These are phyloP conservation scores for Eutolmus rufibarbis DNA, from an alignment of 2,888 invertebrate species.

Conservation along the genomic window DNA sequence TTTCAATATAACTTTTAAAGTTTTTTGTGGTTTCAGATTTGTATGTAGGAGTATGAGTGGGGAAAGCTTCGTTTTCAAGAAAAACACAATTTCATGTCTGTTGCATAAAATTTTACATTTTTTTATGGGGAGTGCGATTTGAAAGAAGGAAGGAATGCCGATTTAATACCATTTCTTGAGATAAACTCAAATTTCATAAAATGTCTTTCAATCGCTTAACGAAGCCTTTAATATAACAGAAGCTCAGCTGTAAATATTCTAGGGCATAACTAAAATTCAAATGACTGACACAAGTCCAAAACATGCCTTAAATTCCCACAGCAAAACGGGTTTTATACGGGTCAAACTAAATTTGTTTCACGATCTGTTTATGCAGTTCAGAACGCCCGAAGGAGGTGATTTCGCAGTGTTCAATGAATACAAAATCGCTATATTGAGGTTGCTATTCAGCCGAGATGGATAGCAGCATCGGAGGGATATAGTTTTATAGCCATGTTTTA, in stretches of 20 bases:
- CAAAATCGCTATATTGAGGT: slow-evolving; percentile 20
- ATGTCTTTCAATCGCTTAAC: not conserved
- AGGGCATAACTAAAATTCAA: not conserved
- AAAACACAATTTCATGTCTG: no score
- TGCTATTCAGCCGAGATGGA: not conserved
- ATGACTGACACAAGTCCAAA: not conserved
- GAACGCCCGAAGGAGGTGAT: not conserved
- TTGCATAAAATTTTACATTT: no score
- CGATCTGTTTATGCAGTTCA: not conserved
- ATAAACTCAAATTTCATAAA: no score
- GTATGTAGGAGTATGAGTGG: no score
- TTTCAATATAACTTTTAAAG: no score
- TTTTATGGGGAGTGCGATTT: no score
- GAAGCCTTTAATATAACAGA: not conserved
- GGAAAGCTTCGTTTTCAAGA: no score
- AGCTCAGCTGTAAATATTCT: not conserved
- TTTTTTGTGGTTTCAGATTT: no score
- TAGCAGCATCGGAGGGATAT: not conserved
- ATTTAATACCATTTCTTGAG: no score
- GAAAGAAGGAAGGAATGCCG: no score
- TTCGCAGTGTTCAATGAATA: slow-evolving; percentile 23
- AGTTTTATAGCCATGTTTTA: slow-evolving; percentile 27
- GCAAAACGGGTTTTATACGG: not conserved
- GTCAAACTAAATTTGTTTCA: not conserved
- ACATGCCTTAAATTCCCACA: not conserved